A percentile compares a stretch with the other conserved stretches of the same genome.
Evolutionary conservation across 1,140 invertebrate genomes (phyloP).

Genomic region (Magallana angulata): DNA sequence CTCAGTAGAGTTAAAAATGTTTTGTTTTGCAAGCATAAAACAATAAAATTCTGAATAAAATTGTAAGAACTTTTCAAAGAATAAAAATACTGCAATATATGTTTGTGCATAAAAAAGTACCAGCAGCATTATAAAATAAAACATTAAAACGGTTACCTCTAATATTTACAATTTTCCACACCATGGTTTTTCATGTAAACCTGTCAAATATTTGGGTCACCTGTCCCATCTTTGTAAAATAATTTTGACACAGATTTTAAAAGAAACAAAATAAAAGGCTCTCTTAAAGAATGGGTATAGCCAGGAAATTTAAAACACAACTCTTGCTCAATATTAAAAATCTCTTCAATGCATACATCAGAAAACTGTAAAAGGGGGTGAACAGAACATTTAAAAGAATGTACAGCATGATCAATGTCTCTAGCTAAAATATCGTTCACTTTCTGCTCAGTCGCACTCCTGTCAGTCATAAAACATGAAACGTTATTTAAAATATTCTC

Average conservation of each 20-base stretch:
- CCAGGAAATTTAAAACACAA: background rate
- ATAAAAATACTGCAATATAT: too few species aligned
- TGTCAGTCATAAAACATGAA: background rate
- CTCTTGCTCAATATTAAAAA: constrained; percentile 19
- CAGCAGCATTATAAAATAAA: too few species aligned
- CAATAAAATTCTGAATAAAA: too few species aligned
- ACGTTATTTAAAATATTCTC: too few species aligned
- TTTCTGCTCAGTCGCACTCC: constrained; percentile 33
- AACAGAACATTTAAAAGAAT: constrained; percentile 47
- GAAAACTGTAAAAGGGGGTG: constrained; percentile 48
- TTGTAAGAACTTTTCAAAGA: too few species aligned
- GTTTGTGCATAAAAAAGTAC: too few species aligned
- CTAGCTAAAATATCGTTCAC: constrained; percentile 13
- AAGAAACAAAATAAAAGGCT: background rate
- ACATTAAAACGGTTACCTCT: too few species aligned
- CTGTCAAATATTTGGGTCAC: too few species aligned
- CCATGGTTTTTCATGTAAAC: too few species aligned
- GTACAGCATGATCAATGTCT: background rate
- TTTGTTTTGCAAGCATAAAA: background rate
- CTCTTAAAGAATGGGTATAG: background rate
- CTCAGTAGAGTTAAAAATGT: background rate
- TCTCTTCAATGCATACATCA: constrained; percentile 34
- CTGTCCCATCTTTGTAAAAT: too few species aligned
- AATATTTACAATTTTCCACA: too few species aligned
- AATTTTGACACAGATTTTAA: too few species aligned